These are phyloP conservation scores for Araneus ventricosus DNA, from an alignment of 1,140 invertebrate species.

Conservation along the genomic window DNA sequence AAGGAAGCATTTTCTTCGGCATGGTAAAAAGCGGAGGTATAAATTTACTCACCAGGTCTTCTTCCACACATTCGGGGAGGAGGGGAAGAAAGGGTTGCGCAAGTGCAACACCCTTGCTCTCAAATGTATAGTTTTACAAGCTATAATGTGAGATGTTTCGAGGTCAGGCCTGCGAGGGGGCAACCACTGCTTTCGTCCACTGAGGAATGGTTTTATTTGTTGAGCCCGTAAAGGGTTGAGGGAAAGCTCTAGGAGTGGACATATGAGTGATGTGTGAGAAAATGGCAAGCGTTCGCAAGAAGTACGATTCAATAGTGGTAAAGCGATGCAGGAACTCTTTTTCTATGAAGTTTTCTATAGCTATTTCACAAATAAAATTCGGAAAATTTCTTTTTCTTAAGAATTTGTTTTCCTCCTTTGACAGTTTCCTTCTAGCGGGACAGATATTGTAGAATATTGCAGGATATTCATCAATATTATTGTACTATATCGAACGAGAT, in stretches of 20 bases:
- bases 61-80: not conserved
- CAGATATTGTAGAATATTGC: no score
- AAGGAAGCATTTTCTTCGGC: conserved; percentile 9
- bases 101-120: conserved; percentile 39
- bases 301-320: not conserved
- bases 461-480: no score
- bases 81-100: not conserved
- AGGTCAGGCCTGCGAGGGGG: not conserved
- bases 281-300: not conserved
- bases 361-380: no score
- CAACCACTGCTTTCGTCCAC: not conserved
- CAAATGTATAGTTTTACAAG: conserved; percentile 51
- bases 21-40: conserved; percentile 34
- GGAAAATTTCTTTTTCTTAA: no score
- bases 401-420: no score
- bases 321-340: no score
- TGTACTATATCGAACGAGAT: no score
- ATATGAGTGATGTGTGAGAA: not conserved
- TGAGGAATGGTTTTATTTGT: not conserved
- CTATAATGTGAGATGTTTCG: conserved; percentile 2
- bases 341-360: no score
- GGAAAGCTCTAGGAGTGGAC: not conserved
- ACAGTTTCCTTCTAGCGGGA: no score
- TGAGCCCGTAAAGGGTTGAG: not conserved
- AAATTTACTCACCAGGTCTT: conserved; percentile 37